Percentiles rank a stretch among this genome's conserved stretches.
Conservation (phyloP, 2,888 invertebrate species). For the Mesochorus sp. region DNA sequence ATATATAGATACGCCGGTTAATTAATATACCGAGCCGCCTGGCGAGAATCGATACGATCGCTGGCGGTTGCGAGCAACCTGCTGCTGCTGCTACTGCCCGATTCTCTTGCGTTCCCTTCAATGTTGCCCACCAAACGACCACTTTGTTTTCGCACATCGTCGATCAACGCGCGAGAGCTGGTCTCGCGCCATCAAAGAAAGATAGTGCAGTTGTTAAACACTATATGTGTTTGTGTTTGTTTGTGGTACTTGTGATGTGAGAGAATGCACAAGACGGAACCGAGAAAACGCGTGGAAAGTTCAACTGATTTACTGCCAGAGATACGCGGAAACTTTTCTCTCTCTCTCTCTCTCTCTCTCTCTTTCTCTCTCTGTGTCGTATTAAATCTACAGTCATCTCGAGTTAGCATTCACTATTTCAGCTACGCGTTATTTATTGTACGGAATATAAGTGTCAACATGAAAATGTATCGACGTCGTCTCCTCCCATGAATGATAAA, state of each 20-base stretch:
- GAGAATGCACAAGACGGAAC: slow-evolving; percentile 19
- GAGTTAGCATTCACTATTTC: slow-evolving; percentile 30
- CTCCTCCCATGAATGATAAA: slow-evolving; percentile 25
- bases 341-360: neutral
- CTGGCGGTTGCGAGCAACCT: slow-evolving; percentile 31
- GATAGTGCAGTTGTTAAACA: slow-evolving; percentile 40
- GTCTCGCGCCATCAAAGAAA: slow-evolving; percentile 53
- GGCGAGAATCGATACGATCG: slow-evolving; percentile 64
- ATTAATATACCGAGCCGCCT: slow-evolving; percentile 72
- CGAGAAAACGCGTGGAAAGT: slow-evolving; percentile 57
- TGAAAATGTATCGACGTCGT: slow-evolving; percentile 29
- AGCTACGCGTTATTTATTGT: slow-evolving; percentile 42
- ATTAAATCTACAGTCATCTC: neutral
- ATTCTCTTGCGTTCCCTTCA: slow-evolving; percentile 34
- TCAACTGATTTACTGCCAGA: slow-evolving; percentile 47
- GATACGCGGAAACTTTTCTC: slow-evolving; percentile 34
- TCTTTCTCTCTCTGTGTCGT: neutral
- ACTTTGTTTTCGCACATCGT: slow-evolving; percentile 67
- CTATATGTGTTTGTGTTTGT: neutral
- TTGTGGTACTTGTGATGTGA: neutral
- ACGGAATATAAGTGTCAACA: slow-evolving; percentile 28
- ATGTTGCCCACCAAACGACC: slow-evolving; percentile 48
- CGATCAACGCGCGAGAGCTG: slow-evolving; percentile 48
- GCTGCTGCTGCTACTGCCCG: slow-evolving; percentile 24
- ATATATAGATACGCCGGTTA: too few relatives aligned